phyloP scores from a whole-genome alignment of 2,797 vertebrate species.

The Saxicola maurus region DNA sequence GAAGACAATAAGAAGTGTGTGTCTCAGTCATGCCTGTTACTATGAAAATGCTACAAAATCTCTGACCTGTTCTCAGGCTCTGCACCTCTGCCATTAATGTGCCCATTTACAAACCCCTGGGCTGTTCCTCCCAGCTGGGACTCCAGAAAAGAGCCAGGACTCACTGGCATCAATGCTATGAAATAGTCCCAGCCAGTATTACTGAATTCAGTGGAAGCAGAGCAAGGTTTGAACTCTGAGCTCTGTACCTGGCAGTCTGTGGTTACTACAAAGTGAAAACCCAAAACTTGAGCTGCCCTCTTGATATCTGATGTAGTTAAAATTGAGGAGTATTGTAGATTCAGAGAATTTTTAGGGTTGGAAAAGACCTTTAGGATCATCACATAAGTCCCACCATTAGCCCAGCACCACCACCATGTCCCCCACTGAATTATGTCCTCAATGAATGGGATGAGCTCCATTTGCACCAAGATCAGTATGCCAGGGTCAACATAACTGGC shows the following conservation, averaged over 20 bases:
- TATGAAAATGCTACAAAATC: not conserved
- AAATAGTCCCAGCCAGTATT: not conserved
- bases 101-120: not conserved
- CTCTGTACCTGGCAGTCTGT: not conserved
- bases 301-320: not conserved
- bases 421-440: not conserved
- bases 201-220: not conserved
- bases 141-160: not conserved
- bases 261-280: not conserved
- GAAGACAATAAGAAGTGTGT: not conserved
- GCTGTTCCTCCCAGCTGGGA: not conserved
- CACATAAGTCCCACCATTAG: not conserved
- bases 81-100: not conserved
- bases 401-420: not conserved
- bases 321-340: not conserved
- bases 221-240: not conserved
- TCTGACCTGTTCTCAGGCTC: not conserved
- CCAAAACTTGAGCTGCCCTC: not conserved
- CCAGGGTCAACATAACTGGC: not conserved
- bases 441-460: not conserved
- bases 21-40: not conserved
- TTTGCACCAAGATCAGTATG: not conserved
- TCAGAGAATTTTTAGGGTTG: not conserved
- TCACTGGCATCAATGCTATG: not conserved
- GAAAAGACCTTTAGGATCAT: not conserved